Percentiles rank a stretch among this genome's conserved stretches.
Evolutionary conservation across 2,797 vertebrate species (phyloP).

Genomic region (Myoxocephalus aenaeus): DNA sequence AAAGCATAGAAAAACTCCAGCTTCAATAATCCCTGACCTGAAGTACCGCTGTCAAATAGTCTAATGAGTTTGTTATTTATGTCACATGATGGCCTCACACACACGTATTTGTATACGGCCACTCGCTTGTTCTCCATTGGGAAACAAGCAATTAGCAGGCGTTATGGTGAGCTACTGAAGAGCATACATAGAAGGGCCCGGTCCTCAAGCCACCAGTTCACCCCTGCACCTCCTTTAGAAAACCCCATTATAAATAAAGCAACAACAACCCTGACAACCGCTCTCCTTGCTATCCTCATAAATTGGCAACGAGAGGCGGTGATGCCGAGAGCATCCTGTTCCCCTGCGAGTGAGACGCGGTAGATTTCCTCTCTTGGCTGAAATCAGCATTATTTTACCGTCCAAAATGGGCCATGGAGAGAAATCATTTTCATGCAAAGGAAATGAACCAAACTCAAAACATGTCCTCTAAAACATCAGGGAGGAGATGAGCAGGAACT

Average conservation of each 20-base stretch:
- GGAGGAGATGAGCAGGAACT: conserved; percentile 4
- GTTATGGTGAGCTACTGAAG: conserved; percentile 9
- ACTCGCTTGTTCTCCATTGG: background rate
- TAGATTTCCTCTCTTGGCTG: conserved; percentile 21
- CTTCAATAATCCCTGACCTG: conserved; percentile 5
- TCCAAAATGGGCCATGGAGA: conserved; percentile 1
- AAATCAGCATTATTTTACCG: conserved; percentile 33
- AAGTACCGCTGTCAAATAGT: background rate
- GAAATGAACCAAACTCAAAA: conserved; percentile 32
- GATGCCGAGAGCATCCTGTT: conserved; percentile 18
- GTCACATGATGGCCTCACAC: background rate
- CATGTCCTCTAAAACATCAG: background rate
- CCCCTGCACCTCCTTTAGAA: conserved; percentile 17
- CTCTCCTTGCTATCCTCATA: conserved; percentile 20
- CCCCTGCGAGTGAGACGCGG: background rate
- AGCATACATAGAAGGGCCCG: conserved; percentile 19
- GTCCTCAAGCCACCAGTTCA: conserved; percentile 22
- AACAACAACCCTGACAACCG: conserved; percentile 26
- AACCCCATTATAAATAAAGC: conserved; percentile 40
- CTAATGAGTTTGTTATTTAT: background rate
- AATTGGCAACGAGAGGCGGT: conserved; percentile 6
- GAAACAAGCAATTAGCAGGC: background rate
- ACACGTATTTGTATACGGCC: background rate
- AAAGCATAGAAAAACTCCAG: conserved; percentile 19
- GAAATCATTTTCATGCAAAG: conserved; percentile 30